Percentiles rank a stretch among this genome's conserved stretches.
phyloP scores from a whole-genome alignment of 1,140 invertebrate species.

The Brachionus manjavacas region DNA sequence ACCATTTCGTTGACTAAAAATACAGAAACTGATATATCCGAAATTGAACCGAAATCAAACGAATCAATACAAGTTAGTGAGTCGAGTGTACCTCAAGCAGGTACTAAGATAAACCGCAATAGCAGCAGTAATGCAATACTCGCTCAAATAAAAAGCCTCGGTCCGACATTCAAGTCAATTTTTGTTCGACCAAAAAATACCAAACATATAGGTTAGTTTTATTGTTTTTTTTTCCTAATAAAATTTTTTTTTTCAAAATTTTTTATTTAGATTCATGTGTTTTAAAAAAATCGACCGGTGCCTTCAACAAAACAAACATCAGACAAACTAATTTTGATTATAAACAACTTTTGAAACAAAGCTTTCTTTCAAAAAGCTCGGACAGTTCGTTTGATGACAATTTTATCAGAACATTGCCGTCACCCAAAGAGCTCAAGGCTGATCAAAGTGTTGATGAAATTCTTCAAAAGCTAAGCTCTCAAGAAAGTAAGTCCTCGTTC shows the following conservation, averaged over 20 bases:
- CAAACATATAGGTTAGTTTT: background rate
- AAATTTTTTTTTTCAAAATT: no score
- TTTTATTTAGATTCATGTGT: background rate
- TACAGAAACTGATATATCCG: background rate
- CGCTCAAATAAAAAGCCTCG: slow-evolving; percentile 28
- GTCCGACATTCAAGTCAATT: slow-evolving; percentile 18
- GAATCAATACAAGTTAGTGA: background rate
- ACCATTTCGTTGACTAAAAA: background rate
- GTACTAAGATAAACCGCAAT: slow-evolving; percentile 12
- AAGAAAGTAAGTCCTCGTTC: background rate
- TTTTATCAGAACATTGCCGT: background rate
- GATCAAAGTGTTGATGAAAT: background rate
- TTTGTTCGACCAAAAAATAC: slow-evolving; percentile 20
- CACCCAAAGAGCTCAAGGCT: background rate
- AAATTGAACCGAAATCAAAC: background rate
- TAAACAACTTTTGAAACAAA: background rate
- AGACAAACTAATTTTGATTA: background rate
- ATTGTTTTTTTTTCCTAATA: no score
- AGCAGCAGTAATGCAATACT: slow-evolving; percentile 18
- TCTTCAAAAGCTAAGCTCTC: background rate
- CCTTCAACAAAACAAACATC: background rate
- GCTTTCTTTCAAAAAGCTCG: background rate
- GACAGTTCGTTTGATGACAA: background rate
- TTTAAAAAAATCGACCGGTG: background rate
- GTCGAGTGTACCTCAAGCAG: slow-evolving; percentile 1